Conservation (phyloP, 2,113 vertebrate genomes). For the Isichthys henryi region DNA sequence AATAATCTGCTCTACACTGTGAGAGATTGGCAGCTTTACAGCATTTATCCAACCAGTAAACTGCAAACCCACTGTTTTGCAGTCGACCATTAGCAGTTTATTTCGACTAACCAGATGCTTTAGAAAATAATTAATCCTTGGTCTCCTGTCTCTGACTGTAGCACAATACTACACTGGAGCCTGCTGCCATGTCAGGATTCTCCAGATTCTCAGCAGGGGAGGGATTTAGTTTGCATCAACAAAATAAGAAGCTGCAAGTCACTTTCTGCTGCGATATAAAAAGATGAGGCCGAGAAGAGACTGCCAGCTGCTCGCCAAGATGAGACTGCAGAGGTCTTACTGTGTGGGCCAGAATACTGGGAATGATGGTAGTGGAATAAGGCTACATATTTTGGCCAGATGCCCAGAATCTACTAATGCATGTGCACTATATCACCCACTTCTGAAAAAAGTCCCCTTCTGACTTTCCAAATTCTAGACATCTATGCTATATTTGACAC, state of each 20-base stretch:
- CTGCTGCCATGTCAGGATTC: conserved; percentile 15
- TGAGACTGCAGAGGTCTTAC: neutral
- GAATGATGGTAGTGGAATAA: neutral
- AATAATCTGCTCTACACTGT: neutral
- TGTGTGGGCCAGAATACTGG: neutral
- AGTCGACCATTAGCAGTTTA: neutral
- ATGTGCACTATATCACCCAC: neutral
- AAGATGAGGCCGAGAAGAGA: neutral
- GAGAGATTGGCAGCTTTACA: neutral
- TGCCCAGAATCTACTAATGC: neutral
- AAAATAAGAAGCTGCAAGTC: conserved; percentile 53
- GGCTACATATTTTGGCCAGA: neutral
- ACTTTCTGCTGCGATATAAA: conserved; percentile 6
- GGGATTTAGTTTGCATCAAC: conserved; percentile 55
- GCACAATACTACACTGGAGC: neutral
- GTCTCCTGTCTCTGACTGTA: neutral
- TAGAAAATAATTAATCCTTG: neutral
- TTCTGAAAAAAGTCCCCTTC: neutral
- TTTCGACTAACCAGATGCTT: neutral
- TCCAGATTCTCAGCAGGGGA: conserved; percentile 51
- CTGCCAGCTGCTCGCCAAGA: neutral
- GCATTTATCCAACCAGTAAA: neutral
- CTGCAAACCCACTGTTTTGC: neutral
- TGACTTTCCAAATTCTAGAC: neutral
- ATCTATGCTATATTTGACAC: neutral